A percentile compares a stretch with the other conserved stretches of the same genome.
Conservation (phyloP, 2,797 vertebrate species). For the Balearica regulorum region DNA sequence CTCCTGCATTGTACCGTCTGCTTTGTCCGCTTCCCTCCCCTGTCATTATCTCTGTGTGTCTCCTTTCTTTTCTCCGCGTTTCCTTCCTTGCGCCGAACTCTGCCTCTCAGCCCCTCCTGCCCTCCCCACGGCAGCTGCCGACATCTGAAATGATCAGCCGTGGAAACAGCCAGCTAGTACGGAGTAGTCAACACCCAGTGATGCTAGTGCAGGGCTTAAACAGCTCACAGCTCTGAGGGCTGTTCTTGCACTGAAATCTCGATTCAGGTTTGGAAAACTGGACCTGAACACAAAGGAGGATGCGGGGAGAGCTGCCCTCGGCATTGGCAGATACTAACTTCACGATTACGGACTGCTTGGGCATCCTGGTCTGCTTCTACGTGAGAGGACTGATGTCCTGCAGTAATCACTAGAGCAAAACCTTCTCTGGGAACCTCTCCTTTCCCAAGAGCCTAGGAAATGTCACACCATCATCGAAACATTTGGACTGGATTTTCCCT, state of each 20-base stretch:
- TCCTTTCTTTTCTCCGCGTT: not conserved
- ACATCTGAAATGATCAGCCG: not conserved
- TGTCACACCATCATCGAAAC: not conserved
- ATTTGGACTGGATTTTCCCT: not conserved
- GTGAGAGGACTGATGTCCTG: not conserved
- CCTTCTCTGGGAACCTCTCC: not conserved
- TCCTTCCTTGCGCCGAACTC: not conserved
- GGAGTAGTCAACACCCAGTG: accelerated
- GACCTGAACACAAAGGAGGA: not conserved
- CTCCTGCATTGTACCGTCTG: constrained; percentile 11
- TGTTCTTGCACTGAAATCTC: not conserved
- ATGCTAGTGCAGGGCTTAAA: not conserved
- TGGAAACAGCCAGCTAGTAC: not conserved
- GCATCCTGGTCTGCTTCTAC: not conserved
- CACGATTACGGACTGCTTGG: accelerated
- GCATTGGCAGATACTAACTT: accelerated
- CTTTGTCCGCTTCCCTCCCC: constrained; percentile 49
- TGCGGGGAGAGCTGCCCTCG: not conserved
- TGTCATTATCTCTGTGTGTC: constrained; percentile 49
- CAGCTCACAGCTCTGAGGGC: not conserved
- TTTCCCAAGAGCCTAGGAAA: not conserved
- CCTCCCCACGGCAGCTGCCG: not conserved
- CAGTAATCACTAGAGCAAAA: not conserved
- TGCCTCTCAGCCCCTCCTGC: not conserved
- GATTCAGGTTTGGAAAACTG: not conserved